A percentile compares a stretch with the other conserved stretches of the same genome.
These are phyloP conservation scores for Hylaeus anthracinus DNA, from an alignment of 1,140 invertebrate genomes.

Conservation along the genomic window DNA sequence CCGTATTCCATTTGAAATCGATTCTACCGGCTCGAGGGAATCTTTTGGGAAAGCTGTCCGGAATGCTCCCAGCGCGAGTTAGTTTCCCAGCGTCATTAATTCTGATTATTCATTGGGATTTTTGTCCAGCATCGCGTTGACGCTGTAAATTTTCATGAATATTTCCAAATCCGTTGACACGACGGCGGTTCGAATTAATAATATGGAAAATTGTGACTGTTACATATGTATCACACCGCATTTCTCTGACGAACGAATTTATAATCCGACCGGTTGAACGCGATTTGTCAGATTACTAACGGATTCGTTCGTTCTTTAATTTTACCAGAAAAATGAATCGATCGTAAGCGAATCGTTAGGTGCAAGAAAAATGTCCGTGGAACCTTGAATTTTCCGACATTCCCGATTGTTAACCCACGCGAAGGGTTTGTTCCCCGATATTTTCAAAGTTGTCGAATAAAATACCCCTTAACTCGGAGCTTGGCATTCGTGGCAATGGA, in stretches of 20 bases:
- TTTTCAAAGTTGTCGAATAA: no score
- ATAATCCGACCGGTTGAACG: background rate
- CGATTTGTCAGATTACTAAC: background rate
- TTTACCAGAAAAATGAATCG: background rate
- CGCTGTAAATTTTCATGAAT: constrained; percentile 23
- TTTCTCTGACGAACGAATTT: background rate
- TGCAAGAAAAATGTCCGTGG: no score
- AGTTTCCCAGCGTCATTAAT: constrained; percentile 19
- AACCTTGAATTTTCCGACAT: no score
- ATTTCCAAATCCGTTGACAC: constrained; percentile 10
- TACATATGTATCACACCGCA: constrained; percentile 9
- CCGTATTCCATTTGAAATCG: background rate
- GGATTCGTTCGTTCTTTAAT: background rate
- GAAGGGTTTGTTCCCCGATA: no score
- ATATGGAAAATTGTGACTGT: background rate
- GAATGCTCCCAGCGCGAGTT: background rate
- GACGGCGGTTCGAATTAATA: constrained; percentile 6
- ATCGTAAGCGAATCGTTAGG: no score
- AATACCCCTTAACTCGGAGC: no score
- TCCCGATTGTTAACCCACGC: no score
- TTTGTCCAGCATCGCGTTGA: background rate
- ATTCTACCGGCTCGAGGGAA: background rate
- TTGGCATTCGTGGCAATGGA: no score
- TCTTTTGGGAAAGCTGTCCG: background rate
- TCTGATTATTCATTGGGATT: constrained; percentile 24